Conservation (phyloP, 2,113 vertebrate species). For the Hyperopisus bebe region DNA sequence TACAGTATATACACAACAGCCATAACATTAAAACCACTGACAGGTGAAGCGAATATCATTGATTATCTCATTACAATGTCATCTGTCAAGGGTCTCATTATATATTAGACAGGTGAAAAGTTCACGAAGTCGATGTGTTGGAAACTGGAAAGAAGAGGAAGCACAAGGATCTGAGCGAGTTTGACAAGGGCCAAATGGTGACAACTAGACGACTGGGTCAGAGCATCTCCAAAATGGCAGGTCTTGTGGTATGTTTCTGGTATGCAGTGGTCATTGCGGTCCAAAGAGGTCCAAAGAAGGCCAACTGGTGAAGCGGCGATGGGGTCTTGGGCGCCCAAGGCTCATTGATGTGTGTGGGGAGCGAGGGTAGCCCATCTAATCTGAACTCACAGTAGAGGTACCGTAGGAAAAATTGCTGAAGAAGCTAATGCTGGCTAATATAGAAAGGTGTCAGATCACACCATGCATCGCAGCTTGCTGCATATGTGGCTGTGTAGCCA, state of each 20-base stretch:
- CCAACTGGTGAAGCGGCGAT: background rate
- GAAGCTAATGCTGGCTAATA: background rate
- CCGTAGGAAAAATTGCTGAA: background rate
- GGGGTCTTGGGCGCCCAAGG: background rate
- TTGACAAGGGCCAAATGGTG: background rate
- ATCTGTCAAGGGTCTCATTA: background rate
- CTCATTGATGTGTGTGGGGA: background rate
- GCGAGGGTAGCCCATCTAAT: background rate
- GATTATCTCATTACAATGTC: background rate
- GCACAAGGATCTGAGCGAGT: background rate
- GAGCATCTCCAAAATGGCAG: background rate
- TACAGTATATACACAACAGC: background rate
- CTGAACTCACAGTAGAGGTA: background rate
- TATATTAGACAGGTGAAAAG: background rate
- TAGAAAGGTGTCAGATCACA: background rate
- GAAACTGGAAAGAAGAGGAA: background rate
- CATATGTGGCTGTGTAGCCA: background rate
- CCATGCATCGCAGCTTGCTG: background rate
- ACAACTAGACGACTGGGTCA: background rate
- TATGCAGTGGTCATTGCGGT: background rate
- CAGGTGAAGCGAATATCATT: background rate
- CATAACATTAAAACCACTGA: background rate
- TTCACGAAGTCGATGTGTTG: background rate
- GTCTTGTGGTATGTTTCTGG: background rate
- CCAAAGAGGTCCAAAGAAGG: background rate